phyloP scores from a whole-genome alignment of 2,888 invertebrate genomes.

The Andrena trimmerana region DNA sequence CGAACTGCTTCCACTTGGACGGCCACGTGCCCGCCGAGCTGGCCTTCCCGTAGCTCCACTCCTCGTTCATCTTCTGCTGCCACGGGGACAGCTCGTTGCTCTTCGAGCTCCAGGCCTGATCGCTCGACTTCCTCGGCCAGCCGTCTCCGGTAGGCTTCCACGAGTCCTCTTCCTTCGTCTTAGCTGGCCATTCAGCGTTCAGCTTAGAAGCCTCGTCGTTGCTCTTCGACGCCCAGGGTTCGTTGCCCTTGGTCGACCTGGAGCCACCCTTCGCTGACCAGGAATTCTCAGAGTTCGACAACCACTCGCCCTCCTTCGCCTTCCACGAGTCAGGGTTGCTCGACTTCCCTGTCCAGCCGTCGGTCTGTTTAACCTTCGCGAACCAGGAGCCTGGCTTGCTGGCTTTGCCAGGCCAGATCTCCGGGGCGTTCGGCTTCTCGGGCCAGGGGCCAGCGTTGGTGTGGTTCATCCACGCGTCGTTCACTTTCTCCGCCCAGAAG shows the following conservation, averaged over 20 bases:
- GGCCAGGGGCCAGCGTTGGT: slow-evolving; percentile 9
- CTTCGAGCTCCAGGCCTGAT: slow-evolving; percentile 42
- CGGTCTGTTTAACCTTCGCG: slow-evolving; percentile 24
- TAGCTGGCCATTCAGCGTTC: slow-evolving; percentile 25
- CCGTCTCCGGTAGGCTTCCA: slow-evolving; percentile 30
- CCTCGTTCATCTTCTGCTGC: slow-evolving; percentile 65
- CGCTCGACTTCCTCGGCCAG: slow-evolving; percentile 46
- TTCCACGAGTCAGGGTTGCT: slow-evolving; percentile 36
- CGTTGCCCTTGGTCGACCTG: slow-evolving; percentile 40
- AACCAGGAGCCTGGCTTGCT: slow-evolving; percentile 41
- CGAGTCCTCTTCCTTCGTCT: slow-evolving; percentile 40
- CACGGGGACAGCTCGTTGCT: slow-evolving; percentile 47
- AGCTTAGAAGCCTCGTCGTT: slow-evolving; percentile 41
- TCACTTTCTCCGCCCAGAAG: slow-evolving; percentile 37
- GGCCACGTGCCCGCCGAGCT: slow-evolving; percentile 74
- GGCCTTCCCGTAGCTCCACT: slow-evolving; percentile 74
- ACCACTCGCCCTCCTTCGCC: slow-evolving; percentile 47
- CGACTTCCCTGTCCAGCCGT: slow-evolving; percentile 19
- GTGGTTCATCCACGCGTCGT: slow-evolving; percentile 43
- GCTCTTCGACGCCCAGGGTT: slow-evolving; percentile 45
- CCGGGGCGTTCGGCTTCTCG: slow-evolving; percentile 8
- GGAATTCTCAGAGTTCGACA: slow-evolving; percentile 26
- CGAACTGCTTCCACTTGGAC: slow-evolving; percentile 82
- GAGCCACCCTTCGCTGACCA: slow-evolving; percentile 21
- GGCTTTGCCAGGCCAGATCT: slow-evolving; percentile 37